These are phyloP conservation scores for Eristalis pertinax DNA, from an alignment of 2,888 invertebrate genomes.

Conservation along the genomic window DNA sequence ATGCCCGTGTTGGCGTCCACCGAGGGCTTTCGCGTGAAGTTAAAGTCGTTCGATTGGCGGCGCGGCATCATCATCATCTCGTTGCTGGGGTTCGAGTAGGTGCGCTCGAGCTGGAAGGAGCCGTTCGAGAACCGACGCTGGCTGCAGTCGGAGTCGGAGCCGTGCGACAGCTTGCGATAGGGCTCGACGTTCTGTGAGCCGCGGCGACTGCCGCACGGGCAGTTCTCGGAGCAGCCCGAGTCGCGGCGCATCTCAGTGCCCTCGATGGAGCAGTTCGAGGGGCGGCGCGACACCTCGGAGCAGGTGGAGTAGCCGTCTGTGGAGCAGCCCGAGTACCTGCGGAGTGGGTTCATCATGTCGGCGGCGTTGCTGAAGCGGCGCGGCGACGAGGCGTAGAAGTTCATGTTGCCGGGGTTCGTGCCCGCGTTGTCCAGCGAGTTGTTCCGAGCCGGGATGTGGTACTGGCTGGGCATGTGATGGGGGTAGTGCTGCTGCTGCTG, in stretches of 20 bases:
- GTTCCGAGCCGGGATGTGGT: conserved; percentile 57
- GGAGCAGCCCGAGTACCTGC: conserved; percentile 80
- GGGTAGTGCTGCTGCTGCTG: conserved; percentile 73
- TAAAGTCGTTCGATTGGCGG: conserved; percentile 79
- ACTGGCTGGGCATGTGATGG: conserved; percentile 66
- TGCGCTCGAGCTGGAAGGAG: conserved; percentile 79
- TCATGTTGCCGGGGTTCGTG: conserved; percentile 67
- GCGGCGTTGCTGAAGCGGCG: conserved; percentile 87
- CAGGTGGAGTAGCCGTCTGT: conserved; percentile 78
- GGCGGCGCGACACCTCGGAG: conserved; percentile 79
- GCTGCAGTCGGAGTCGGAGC: conserved; percentile 81
- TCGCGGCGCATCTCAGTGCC: conserved; percentile 77
- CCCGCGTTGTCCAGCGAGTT: conserved; percentile 71
- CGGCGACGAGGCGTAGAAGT: conserved; percentile 80
- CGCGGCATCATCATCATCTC: conserved; percentile 76
- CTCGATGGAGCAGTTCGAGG: conserved; percentile 79
- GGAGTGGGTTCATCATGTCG: conserved; percentile 67
- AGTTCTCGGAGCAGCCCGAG: conserved; percentile 80
- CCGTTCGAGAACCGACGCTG: conserved; percentile 83
- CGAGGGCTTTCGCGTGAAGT: conserved; percentile 78
- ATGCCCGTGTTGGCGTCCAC: conserved; percentile 74
- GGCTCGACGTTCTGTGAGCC: conserved; percentile 77
- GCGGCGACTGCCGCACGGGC: conserved; percentile 78
- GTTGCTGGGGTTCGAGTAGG: conserved; percentile 78
- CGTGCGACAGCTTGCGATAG: conserved; percentile 79